Evolutionary conservation across 2,888 invertebrate species (phyloP).

Genomic region (Sclerodermus sp.): DNA sequence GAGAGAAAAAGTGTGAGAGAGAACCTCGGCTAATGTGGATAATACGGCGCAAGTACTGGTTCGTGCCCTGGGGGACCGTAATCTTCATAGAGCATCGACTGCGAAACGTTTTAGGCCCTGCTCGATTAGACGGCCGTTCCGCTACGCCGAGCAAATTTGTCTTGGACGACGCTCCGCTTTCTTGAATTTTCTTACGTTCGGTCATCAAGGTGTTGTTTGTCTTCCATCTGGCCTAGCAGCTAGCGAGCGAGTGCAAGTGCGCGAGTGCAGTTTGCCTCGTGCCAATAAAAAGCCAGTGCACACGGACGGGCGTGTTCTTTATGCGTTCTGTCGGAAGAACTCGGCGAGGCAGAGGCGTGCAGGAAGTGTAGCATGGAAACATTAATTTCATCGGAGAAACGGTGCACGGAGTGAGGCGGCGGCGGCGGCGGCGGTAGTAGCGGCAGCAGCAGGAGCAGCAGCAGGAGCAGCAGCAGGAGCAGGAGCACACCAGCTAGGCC

Average conservation of each 20-base stretch:
- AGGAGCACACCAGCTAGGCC: too few species aligned
- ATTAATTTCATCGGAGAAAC: conserved; percentile 9
- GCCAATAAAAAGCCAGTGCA: too few species aligned
- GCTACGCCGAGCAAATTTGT: conserved; percentile 35
- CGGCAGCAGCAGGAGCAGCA: too few species aligned
- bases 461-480: too few species aligned
- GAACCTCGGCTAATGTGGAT: conserved; percentile 13
- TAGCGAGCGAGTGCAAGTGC: too few species aligned
- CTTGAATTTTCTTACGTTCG: background rate
- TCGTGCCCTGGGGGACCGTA: conserved; percentile 18
- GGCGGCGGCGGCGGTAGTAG: too few species aligned
- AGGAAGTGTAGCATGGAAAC: background rate
- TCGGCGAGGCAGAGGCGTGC: conserved; percentile 1
- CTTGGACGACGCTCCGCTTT: conserved; percentile 9
- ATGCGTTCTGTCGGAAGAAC: background rate
- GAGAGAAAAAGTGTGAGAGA: too few species aligned
- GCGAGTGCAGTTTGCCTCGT: too few species aligned
- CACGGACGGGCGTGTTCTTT: too few species aligned
- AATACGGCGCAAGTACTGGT: conserved; percentile 18
- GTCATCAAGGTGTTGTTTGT: too few species aligned
- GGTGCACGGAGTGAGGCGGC: background rate
- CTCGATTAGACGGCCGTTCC: conserved; percentile 37
- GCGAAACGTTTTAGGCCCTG: conserved; percentile 22
- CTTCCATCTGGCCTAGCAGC: background rate
- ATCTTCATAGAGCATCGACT: conserved; percentile 30